Conservation (phyloP, 2,888 invertebrate species). For the Eumerus sabulonum region DNA sequence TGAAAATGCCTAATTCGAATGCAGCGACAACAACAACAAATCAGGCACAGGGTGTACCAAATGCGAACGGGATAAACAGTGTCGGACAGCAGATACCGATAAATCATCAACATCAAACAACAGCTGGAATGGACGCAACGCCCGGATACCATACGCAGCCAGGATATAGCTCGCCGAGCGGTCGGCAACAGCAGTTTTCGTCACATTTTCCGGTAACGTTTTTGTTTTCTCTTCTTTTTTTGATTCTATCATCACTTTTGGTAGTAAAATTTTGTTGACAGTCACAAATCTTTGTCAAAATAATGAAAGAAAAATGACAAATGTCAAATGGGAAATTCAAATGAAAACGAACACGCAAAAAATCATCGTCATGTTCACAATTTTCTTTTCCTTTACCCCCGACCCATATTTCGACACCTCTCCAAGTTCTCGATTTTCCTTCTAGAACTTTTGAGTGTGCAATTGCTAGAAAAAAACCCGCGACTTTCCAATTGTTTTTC, state of each 20-base stretch:
- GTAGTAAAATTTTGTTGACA: no score
- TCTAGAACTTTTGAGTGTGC: slow-evolving; percentile 7
- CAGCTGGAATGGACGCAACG: slow-evolving; percentile 65
- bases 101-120: slow-evolving; percentile 58
- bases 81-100: slow-evolving; percentile 58
- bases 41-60: slow-evolving; percentile 60
- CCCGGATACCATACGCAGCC: no score
- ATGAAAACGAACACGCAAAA: neutral
- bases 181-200: slow-evolving; percentile 58
- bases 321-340: no score
- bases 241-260: no score
- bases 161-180: slow-evolving; percentile 55
- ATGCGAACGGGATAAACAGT: slow-evolving; percentile 60
- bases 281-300: slow-evolving; percentile 2
- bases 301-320: neutral
- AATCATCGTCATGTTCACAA: slow-evolving; percentile 26
- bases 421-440: neutral
- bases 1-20: slow-evolving; percentile 62
- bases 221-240: no score
- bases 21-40: slow-evolving; percentile 60
- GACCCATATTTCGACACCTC: neutral
- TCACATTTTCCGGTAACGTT: slow-evolving; percentile 69
- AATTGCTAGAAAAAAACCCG: slow-evolving; percentile 34
- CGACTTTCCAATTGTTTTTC: slow-evolving; percentile 56
- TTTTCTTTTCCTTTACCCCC: neutral